Base-by-base conservation (phyloP, 2,888 invertebrate genomes). In the Aphidoletes aphidimyza region DNA sequence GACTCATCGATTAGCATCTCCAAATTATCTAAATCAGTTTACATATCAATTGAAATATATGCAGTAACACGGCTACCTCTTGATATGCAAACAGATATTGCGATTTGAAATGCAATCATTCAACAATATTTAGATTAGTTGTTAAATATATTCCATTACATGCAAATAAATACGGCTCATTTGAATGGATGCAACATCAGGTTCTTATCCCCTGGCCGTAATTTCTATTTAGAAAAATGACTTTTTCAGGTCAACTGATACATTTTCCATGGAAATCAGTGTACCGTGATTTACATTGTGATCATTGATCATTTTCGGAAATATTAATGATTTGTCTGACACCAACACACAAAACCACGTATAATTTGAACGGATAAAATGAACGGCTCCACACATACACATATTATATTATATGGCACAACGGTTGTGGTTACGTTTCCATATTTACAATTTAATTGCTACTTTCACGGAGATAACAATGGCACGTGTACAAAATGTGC, bases 301-400 rank as follows among this genome's bases (percentile, higher is more conserved):
- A 30, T 30, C 69, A 69, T 30, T 69, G 69, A 30, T 30, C 69
- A 69, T 30, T 69, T 30, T 69, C 30, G 69, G 69, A 69, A 69
- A 34, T 69, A 69, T 69, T 69, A 69, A 69, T 69, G 69, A 69
- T 69, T 69, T 69, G 69, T 0, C 34, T 69, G 69, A 30, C 69
- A 69, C 30, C 69, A 14, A 30, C 34, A 69, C 69, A 69, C 69
- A 69, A 69, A 69, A 30, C 30, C 69, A 69, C 69, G 30, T 69
- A 69, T 69, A 69, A 30, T 69, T 30, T 69, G 69, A 69, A 69
- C n/a, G 34, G 30, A 30, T n/a, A n/a, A 69, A 69, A 69, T 69
- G 14, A 69, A 30, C 69, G 26, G 0, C 34, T n/a, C 14, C n/a
- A 6, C 6, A 5, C 54, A 47, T 11, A 11, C 17, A 47, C 47